Evolutionary conservation across 2,113 vertebrate genomes (phyloP), one percentile per base, ranked within the genome.

Genomic region (Conger conger): DNA sequence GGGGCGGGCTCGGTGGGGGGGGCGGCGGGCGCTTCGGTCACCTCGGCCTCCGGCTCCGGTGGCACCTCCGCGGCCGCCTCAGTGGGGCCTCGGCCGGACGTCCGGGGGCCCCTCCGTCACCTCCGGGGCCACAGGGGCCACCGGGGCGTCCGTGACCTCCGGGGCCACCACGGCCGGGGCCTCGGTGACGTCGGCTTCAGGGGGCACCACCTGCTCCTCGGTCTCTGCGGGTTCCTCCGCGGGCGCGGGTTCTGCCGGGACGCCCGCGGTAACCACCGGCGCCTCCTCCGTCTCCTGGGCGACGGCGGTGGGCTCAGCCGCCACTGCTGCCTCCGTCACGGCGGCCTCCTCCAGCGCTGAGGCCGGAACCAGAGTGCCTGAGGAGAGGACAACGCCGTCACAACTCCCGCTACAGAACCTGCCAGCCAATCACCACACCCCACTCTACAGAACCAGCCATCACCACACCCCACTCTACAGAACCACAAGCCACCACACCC

Each of bases 361-460:
- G 80, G 92, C 92, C 23, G 50, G 35, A 77, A 86, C 87, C 40
- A 91, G 45, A 81, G 87, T 90, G 82, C 90, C 94, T 95, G 85
- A 9, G 63, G 83, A 78, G 78, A 80, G 57, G 79, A 37, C 16
- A 53, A 11, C 8, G 50, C 16, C 7, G 16, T 16, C 50, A 11
- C 50, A 53, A 53, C 7, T 53, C 50, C 50, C 16, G 16, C n/a
- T 53, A 16, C 16, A 16, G 50, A 53, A 53, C 50, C 50, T 53
- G 16, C 50, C 50, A 53, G 8, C 23, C 45, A 1, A 13, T 13
- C 45, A 50, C 15, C 45, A 50, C 11, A 50, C 1, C 45, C 45
- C 45, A 50, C 45, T 50, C 45, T 50, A 13, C 11, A n/a, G n/a
- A n/a, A n/a, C n/a, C n/a, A n/a, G n/a, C n/a, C n/a, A n/a, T n/a